A percentile compares a stretch with the other conserved stretches of the same genome.
Evolutionary conservation across 2,888 invertebrate genomes (phyloP).

Genomic region (Apamea anceps): DNA sequence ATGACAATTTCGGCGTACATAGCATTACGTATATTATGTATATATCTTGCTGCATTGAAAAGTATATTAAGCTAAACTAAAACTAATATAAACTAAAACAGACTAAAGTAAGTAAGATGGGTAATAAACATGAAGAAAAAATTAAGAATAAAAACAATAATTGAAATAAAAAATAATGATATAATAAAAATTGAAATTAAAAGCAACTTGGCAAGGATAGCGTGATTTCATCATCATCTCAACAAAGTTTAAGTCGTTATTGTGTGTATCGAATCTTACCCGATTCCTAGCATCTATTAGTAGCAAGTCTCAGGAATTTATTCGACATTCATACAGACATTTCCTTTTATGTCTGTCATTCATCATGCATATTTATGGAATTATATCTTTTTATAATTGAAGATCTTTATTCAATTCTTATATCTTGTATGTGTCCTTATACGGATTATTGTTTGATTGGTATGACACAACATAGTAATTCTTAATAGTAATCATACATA

Average conservation of each 20-base stretch:
- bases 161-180: too few species aligned
- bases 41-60: too few species aligned
- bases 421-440: slow-evolving; percentile 53
- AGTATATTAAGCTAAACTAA: too few species aligned
- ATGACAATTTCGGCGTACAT: too few species aligned
- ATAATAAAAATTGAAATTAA: too few species aligned
- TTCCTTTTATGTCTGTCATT: slow-evolving; percentile 56
- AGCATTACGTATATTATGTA: too few species aligned
- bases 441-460: slow-evolving; percentile 62
- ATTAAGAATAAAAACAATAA: too few species aligned
- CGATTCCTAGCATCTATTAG: slow-evolving; percentile 36
- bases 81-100: too few species aligned
- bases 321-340: slow-evolving; percentile 51
- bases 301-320: slow-evolving; percentile 50
- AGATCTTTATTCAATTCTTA: slow-evolving; percentile 57
- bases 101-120: too few species aligned
- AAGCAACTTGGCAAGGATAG: too few species aligned
- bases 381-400: slow-evolving; percentile 58
- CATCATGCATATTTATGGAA: slow-evolving; percentile 64
- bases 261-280: slow-evolving; percentile 24
- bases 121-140: too few species aligned
- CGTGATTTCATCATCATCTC: too few species aligned
- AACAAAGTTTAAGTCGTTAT: not conserved
- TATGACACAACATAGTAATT: slow-evolving; percentile 36
- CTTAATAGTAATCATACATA: slow-evolving; percentile 5